phyloP scores from a whole-genome alignment of 2,797 vertebrate genomes.

The Gobionotothen gibberifrons region DNA sequence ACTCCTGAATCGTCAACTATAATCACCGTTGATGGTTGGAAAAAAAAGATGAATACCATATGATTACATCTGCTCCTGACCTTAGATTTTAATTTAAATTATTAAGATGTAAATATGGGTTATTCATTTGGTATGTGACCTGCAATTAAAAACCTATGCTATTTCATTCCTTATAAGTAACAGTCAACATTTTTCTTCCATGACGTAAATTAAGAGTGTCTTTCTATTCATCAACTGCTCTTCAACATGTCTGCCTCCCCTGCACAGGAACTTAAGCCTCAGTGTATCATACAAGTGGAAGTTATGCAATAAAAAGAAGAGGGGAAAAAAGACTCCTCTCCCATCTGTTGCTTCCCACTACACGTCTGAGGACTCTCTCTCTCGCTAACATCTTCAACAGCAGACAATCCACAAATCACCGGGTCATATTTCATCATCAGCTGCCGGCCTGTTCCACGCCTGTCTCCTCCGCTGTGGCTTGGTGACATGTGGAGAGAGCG shows the following conservation, averaged over 20 bases:
- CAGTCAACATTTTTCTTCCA: neutral
- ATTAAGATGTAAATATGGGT: neutral
- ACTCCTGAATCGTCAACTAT: conserved; percentile 13
- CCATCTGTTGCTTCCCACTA: conserved; percentile 74
- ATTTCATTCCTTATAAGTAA: neutral
- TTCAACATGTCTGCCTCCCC: conserved; percentile 2
- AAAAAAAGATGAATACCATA: neutral
- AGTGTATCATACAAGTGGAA: conserved; percentile 50
- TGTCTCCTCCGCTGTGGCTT: conserved; percentile 41
- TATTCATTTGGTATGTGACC: neutral
- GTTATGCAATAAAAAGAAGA: conserved; percentile 56
- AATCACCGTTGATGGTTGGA: neutral
- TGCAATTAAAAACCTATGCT: neutral
- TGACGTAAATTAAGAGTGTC: neutral
- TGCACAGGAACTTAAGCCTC: conserved; percentile 32
- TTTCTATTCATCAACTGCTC: neutral
- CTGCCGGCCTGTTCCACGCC: conserved; percentile 64
- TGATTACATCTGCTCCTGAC: conserved; percentile 3
- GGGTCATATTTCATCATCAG: conserved; percentile 78
- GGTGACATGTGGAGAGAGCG: conserved; percentile 36
- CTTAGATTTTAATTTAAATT: neutral
- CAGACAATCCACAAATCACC: conserved; percentile 73
- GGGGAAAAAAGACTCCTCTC: conserved; percentile 37
- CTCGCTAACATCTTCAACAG: conserved; percentile 58
- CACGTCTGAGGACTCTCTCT: conserved; percentile 46